A percentile compares a stretch with the other conserved stretches of the same genome.
Conservation (phyloP, 2,797 vertebrate genomes). For the Acomys russatus region DNA sequence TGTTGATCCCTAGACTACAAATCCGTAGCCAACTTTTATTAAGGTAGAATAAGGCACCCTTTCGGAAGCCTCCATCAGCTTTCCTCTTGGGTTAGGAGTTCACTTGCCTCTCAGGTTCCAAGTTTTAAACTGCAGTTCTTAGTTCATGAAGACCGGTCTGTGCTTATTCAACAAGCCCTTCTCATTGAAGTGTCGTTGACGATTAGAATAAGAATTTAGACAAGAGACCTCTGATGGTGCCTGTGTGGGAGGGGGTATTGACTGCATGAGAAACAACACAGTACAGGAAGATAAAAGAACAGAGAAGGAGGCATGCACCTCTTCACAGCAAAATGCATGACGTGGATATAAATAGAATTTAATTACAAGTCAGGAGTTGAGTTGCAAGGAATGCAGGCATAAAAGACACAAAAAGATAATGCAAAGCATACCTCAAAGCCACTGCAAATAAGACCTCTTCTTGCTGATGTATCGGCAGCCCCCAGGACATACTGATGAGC, state of each 20-base stretch:
- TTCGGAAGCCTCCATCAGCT: neutral
- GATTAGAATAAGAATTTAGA: slow-evolving; percentile 12
- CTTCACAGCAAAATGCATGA: neutral
- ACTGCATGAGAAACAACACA: neutral
- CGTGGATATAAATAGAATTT: neutral
- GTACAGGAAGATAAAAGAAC: neutral
- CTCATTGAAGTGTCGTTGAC: neutral
- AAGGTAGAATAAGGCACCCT: neutral
- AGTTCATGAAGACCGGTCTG: neutral
- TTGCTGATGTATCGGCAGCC: neutral
- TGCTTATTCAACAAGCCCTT: neutral
- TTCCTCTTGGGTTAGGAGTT: neutral
- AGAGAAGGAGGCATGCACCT: neutral
- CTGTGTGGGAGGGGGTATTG: neutral
- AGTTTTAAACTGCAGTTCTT: neutral
- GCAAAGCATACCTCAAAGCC: neutral
- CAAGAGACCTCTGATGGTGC: neutral
- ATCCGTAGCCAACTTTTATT: neutral
- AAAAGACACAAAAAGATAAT: neutral
- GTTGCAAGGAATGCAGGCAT: neutral
- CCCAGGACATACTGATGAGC: neutral
- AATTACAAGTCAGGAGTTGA: neutral
- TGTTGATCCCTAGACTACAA: neutral
- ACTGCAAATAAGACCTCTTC: neutral
- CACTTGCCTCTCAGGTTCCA: neutral